Percentiles rank a stretch among this genome's conserved stretches.
phyloP scores from a whole-genome alignment of 2,113 vertebrate genomes.

The Isichthys henryi region DNA sequence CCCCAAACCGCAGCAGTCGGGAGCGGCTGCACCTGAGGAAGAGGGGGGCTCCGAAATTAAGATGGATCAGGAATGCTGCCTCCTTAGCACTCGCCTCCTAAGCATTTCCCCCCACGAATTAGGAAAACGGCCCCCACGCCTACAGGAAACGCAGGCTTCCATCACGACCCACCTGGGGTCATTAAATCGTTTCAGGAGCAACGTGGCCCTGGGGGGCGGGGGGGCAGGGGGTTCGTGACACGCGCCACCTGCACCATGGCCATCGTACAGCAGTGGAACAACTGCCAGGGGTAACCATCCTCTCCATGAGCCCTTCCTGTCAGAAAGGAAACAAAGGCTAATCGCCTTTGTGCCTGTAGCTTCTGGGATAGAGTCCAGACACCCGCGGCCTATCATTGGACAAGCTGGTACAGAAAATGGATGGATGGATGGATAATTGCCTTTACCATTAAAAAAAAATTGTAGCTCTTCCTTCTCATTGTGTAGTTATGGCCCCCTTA shows the following conservation, averaged over 20 bases:
- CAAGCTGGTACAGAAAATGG: background rate
- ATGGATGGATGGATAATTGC: background rate
- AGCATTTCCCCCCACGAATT: background rate
- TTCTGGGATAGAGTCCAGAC: background rate
- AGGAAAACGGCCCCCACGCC: background rate
- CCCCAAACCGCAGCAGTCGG: background rate
- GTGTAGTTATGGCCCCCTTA: background rate
- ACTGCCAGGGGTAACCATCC: background rate
- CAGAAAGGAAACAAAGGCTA: background rate
- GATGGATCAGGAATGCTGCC: background rate
- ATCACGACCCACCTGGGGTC: constrained; percentile 1
- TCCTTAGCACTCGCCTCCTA: background rate
- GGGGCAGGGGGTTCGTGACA: background rate
- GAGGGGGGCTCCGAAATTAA: background rate
- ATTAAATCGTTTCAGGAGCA: constrained; percentile 3
- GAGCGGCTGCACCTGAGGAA: background rate
- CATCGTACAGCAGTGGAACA: background rate
- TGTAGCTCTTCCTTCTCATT: background rate
- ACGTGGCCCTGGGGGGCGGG: background rate
- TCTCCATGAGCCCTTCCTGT: background rate
- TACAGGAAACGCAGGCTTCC: background rate
- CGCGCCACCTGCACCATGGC: background rate
- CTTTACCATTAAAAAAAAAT: background rate
- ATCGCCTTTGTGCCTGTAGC: background rate
- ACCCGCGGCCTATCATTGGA: background rate